A percentile compares a stretch with the other conserved stretches of the same genome.
These are phyloP conservation scores for Nothocercus julius DNA, from an alignment of 2,113 vertebrate genomes.

Conservation along the genomic window DNA sequence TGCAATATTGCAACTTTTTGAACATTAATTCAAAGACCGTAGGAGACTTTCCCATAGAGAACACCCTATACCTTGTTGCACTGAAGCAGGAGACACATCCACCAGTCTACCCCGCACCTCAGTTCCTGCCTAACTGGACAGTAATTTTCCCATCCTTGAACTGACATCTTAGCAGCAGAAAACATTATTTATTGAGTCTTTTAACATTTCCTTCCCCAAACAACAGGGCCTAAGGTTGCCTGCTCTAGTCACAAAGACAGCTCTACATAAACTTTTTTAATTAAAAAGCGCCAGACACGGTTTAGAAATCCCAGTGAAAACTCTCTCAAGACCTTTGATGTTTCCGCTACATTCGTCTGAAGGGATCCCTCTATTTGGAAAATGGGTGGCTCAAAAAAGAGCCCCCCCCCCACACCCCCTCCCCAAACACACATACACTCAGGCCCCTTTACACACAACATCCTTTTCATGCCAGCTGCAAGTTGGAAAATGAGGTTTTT, in stretches of 20 bases:
- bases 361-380: slow-evolving; percentile 71
- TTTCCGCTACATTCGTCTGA: slow-evolving; percentile 65
- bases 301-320: slow-evolving; percentile 72
- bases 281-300: slow-evolving; percentile 75
- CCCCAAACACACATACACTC: slow-evolving; percentile 38
- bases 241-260: slow-evolving; percentile 63
- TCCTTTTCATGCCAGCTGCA: slow-evolving; percentile 77
- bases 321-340: slow-evolving; percentile 74
- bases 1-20: rapidly evolving
- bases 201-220: slow-evolving; percentile 48
- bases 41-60: neutral
- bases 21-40: neutral
- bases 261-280: slow-evolving; percentile 73
- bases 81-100: neutral
- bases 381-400: slow-evolving; percentile 64
- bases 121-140: neutral
- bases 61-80: neutral
- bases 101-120: neutral
- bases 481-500: slow-evolving; percentile 68
- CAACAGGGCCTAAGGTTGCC: slow-evolving; percentile 50
- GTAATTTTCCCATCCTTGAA: neutral
- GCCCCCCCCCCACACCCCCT: neutral
- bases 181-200: slow-evolving; percentile 54
- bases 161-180: slow-evolving; percentile 2
- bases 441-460: slow-evolving; percentile 70